These are phyloP conservation scores for Mus caroli DNA, from an alignment of 2,797 vertebrate species.

Conservation along the genomic window DNA sequence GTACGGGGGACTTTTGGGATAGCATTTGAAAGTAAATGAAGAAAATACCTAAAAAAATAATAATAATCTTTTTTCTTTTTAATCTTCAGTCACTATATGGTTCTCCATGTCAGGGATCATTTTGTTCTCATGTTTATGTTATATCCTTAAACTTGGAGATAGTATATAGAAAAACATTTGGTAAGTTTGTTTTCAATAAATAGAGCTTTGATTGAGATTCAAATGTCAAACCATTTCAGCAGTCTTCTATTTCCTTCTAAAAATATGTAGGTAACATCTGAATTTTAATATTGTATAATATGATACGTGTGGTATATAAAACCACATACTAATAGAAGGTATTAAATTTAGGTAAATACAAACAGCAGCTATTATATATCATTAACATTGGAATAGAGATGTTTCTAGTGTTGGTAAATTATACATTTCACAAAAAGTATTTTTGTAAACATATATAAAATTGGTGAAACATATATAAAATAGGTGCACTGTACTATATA, in stretches of 20 bases:
- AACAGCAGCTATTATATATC: neutral
- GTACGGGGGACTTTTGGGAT: too few relatives aligned
- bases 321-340: neutral
- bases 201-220: neutral
- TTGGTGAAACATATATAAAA: neutral
- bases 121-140: neutral
- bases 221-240: neutral
- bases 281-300: neutral
- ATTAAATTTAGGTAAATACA: slow-evolving; percentile 15
- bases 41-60: too few relatives aligned
- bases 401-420: neutral
- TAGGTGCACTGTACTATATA: neutral
- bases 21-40: too few relatives aligned
- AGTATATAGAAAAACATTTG: neutral
- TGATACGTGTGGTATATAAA: neutral
- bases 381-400: neutral
- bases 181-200: neutral
- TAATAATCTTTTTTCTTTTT: neutral
- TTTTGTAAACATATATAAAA: slow-evolving; percentile 22
- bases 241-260: neutral
- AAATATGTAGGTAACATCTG: neutral
- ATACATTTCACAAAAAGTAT: neutral
- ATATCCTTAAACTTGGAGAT: neutral
- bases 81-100: neutral
- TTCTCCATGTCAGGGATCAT: neutral